These are phyloP conservation scores for Bombus soroeensis DNA, from an alignment of 1,140 invertebrate genomes.

Conservation along the genomic window DNA sequence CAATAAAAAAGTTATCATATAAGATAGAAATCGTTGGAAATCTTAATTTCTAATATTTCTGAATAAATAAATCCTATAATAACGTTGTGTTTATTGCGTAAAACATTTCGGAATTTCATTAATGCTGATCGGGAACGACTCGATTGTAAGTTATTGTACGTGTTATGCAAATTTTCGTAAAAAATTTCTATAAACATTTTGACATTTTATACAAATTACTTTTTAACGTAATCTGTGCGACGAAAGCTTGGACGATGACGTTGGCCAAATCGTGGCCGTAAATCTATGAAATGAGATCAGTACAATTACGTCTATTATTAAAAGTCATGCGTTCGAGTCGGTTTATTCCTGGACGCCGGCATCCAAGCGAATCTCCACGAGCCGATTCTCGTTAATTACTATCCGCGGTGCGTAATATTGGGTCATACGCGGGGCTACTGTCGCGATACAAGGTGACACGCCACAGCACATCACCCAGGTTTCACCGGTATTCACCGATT, in stretches of 20 bases:
- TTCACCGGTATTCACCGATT: slow-evolving; percentile 52
- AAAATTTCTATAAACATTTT: no score
- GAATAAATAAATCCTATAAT: no score
- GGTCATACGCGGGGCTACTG: neutral
- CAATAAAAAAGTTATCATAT: no score
- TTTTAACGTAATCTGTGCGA: neutral
- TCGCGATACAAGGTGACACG: slow-evolving; percentile 52
- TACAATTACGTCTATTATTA: slow-evolving; percentile 27
- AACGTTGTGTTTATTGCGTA: no score
- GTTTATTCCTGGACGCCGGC: slow-evolving; percentile 21
- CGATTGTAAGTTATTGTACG: no score
- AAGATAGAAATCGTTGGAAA: no score
- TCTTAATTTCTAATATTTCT: no score
- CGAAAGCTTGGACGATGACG: neutral
- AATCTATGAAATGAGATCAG: slow-evolving; percentile 18
- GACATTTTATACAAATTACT: no score
- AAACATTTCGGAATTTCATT: no score
- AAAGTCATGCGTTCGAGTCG: neutral
- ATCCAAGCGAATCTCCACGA: slow-evolving; percentile 5
- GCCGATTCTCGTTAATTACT: slow-evolving; percentile 21
- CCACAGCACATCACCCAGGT: slow-evolving; percentile 40
- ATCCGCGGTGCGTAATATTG: neutral
- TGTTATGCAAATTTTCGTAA: no score
- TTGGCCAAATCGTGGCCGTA: neutral
- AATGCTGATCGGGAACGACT: no score